Conservation (phyloP, 2,888 invertebrate genomes). For the Marasmarcha lunaedactyla region DNA sequence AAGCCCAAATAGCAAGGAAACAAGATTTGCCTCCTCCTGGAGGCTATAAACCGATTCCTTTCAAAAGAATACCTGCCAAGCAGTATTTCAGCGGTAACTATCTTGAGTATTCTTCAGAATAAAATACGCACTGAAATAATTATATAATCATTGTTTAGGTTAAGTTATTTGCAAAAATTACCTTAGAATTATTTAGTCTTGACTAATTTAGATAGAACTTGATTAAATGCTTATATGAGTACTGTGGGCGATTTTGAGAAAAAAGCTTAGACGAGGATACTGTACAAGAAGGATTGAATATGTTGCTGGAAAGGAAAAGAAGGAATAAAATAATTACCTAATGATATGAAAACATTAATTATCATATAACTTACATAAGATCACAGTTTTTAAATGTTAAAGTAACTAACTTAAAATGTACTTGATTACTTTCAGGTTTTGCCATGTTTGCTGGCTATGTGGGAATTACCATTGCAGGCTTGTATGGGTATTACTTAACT, state of each 20-base stretch:
- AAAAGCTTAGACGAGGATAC: too few species aligned
- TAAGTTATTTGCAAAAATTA: neutral
- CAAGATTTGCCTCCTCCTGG: constrained; percentile 96
- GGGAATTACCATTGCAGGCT: constrained; percentile 66
- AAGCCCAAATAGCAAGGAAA: constrained; percentile 20
- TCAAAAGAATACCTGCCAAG: constrained; percentile 78
- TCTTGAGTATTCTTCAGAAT: too few species aligned
- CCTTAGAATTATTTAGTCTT: neutral
- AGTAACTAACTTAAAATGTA: neutral
- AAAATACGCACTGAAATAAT: too few species aligned
- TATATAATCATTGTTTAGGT: neutral
- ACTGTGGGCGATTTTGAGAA: too few species aligned
- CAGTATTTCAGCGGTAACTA: constrained; percentile 75
- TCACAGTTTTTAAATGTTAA: too few species aligned
- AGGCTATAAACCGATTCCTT: constrained; percentile 86
- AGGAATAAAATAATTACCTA: too few species aligned
- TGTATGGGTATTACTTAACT: constrained; percentile 70
- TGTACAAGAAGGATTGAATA: too few species aligned
- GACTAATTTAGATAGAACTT: too few species aligned
- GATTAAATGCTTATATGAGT: too few species aligned
- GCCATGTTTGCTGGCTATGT: constrained; percentile 73
- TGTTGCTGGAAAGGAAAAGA: too few species aligned
- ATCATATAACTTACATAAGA: too few species aligned
- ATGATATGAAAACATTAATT: too few species aligned
- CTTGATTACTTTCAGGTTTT: constrained; percentile 65